phyloP scores from a whole-genome alignment of 1,140 invertebrate species.

The Hyles vespertilio region DNA sequence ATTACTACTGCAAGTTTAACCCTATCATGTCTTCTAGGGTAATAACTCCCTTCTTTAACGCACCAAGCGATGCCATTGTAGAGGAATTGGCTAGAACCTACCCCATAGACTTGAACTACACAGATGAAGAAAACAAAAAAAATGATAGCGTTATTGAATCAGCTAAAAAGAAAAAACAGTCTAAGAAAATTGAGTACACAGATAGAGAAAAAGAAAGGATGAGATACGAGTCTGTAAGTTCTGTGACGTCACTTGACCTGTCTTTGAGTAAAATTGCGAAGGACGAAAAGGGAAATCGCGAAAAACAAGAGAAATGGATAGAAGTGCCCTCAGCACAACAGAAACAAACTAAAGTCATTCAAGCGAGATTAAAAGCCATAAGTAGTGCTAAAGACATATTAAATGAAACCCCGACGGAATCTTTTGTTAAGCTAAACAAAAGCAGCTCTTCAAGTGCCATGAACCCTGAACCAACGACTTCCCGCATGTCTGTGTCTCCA shows the following conservation, averaged over 20 bases:
- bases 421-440: conserved; percentile 59
- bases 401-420: conserved; percentile 50
- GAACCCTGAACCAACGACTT: conserved; percentile 36
- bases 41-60: conserved; percentile 79
- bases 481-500: conserved; percentile 52
- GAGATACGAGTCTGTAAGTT: conserved; percentile 71
- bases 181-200: conserved; percentile 66
- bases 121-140: conserved; percentile 58
- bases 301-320: conserved; percentile 56
- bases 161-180: conserved; percentile 54
- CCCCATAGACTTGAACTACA: conserved; percentile 60
- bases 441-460: conserved; percentile 48
- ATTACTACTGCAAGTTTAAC: conserved; percentile 78
- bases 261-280: conserved; percentile 63
- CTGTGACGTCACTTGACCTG: conserved; percentile 62
- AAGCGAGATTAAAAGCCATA: conserved; percentile 73
- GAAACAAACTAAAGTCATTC: conserved; percentile 67
- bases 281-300: conserved; percentile 40
- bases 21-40: conserved; percentile 75
- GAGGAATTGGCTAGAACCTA: conserved; percentile 62
- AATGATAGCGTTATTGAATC: conserved; percentile 45
- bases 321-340: conserved; percentile 63
- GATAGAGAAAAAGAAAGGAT: conserved; percentile 67
- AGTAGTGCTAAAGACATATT: conserved; percentile 63
- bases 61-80: conserved; percentile 75